These are phyloP conservation scores for Volucella bombylans DNA, from an alignment of 2,888 invertebrate genomes.

Conservation along the genomic window DNA sequence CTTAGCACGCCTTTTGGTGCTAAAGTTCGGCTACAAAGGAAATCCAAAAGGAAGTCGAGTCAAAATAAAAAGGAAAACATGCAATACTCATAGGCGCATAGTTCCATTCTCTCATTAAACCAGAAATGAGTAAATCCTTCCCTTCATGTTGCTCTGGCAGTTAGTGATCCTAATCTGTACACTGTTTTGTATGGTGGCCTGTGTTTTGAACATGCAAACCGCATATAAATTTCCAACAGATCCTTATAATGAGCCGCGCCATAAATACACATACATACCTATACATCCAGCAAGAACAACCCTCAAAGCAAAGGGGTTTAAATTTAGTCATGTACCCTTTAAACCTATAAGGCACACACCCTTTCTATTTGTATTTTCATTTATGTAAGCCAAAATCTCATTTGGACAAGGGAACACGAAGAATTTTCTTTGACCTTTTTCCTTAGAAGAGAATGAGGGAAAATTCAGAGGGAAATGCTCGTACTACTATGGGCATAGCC, in stretches of 20 bases:
- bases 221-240: slow-evolving; percentile 55
- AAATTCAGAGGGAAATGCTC: too few relatives aligned
- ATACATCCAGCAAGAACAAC: background rate
- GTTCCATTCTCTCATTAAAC: slow-evolving; percentile 47
- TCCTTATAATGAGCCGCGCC: slow-evolving; percentile 43
- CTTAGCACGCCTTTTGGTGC: slow-evolving; percentile 4
- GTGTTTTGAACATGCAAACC: slow-evolving; percentile 63
- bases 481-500: background rate
- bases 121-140: slow-evolving; percentile 11
- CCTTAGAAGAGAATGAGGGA: too few relatives aligned
- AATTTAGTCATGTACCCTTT: slow-evolving; percentile 42
- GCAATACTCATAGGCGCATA: background rate
- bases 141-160: slow-evolving; percentile 39
- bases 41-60: background rate
- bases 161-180: slow-evolving; percentile 56
- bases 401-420: slow-evolving; percentile 10
- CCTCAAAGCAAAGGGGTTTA: too few relatives aligned
- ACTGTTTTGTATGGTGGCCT: background rate
- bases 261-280: slow-evolving; percentile 9
- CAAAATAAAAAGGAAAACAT: background rate
- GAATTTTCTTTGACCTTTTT: too few relatives aligned
- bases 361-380: slow-evolving; percentile 7
- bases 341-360: slow-evolving; percentile 7
- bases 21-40: slow-evolving; percentile 5
- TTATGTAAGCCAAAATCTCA: slow-evolving; percentile 26